Conservation (phyloP, 2,797 vertebrate species). For the Phataginus tetradactyla region DNA sequence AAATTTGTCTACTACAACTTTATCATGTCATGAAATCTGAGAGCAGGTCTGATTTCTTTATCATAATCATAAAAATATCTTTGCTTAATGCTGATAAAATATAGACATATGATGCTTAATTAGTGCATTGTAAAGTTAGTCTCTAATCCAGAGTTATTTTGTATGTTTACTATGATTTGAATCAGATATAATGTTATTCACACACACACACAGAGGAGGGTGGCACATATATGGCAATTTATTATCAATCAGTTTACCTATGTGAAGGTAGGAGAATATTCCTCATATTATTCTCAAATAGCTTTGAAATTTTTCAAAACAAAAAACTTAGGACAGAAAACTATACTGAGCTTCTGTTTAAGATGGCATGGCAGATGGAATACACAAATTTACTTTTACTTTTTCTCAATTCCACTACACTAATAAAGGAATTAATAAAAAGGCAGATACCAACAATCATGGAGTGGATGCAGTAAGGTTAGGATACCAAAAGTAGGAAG, state of each 20-base stretch:
- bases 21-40: background rate
- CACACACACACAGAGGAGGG: background rate
- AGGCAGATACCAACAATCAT: background rate
- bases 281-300: background rate
- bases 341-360: background rate
- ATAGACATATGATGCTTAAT: background rate
- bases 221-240: background rate
- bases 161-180: background rate
- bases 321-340: background rate
- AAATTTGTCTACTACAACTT: background rate
- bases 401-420: background rate
- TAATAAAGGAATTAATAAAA: background rate
- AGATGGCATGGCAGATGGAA: background rate
- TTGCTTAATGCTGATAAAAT: background rate
- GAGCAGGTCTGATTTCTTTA: background rate
- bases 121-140: background rate
- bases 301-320: slow-evolving; percentile 1
- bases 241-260: background rate
- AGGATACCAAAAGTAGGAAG: background rate
- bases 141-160: background rate
- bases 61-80: background rate
- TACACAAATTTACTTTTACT: background rate
- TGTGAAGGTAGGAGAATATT: background rate
- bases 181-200: background rate
- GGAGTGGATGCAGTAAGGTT: background rate